Percentiles rank a stretch among this genome's conserved stretches.
phyloP scores from a whole-genome alignment of 2,113 vertebrate genomes.

The Camelus dromedarius region DNA sequence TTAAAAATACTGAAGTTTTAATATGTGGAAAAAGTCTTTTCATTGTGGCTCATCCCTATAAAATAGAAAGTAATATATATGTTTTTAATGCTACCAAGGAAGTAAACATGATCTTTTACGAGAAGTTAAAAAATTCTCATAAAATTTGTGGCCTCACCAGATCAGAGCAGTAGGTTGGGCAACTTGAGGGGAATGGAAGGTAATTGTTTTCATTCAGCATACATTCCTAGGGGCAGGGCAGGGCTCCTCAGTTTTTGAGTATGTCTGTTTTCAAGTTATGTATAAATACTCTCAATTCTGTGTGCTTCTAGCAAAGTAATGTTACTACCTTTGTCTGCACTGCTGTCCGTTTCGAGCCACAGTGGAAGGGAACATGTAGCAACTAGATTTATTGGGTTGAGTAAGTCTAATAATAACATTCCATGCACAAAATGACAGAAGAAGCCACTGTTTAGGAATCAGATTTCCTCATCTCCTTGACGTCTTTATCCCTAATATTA shows the following conservation, averaged over 20 bases:
- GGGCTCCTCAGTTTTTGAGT: not conserved
- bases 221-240: not conserved
- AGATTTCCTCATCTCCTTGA: not conserved
- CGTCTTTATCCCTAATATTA: constrained; percentile 35
- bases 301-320: not conserved
- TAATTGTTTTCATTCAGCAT: not conserved
- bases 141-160: not conserved
- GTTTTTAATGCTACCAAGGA: not conserved
- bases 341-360: not conserved
- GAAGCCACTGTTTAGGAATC: not conserved
- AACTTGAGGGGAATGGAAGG: not conserved
- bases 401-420: not conserved
- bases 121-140: not conserved
- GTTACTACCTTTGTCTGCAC: not conserved
- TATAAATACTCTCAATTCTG: not conserved
- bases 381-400: constrained; percentile 53
- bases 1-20: not conserved
- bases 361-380: not conserved
- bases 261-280: not conserved
- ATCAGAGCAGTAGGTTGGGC: not conserved
- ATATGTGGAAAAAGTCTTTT: not conserved
- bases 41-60: not conserved
- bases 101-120: not conserved
- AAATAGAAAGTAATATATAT: not conserved
- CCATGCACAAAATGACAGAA: not conserved